These are phyloP conservation scores for Platysternon megacephalum DNA, from an alignment of 2,113 vertebrate genomes.

Conservation along the genomic window DNA sequence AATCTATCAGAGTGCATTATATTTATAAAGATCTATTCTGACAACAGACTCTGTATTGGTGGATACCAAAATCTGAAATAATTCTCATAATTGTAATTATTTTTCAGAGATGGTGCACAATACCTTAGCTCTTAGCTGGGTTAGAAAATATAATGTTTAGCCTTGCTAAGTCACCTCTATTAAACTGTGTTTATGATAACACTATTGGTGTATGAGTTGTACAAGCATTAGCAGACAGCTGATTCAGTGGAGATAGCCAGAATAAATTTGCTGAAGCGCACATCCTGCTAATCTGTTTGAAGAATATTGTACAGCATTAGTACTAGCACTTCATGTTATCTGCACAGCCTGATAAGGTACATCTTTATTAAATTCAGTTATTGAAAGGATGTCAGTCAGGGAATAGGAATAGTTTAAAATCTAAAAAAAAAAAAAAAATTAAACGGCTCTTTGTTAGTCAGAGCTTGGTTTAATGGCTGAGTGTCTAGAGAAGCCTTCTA, in stretches of 20 bases:
- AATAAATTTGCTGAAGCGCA: slow-evolving; percentile 87
- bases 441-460: slow-evolving; percentile 80
- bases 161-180: slow-evolving; percentile 84
- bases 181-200: slow-evolving; percentile 86
- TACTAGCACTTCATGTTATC: slow-evolving; percentile 93
- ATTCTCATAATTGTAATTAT: slow-evolving; percentile 67
- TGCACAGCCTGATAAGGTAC: slow-evolving; percentile 93
- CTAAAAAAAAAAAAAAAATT: slow-evolving; percentile 76
- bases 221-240: slow-evolving; percentile 88
- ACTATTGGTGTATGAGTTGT: slow-evolving; percentile 82
- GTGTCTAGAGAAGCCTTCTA: slow-evolving; percentile 80
- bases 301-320: slow-evolving; percentile 91
- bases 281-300: slow-evolving; percentile 92
- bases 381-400: slow-evolving; percentile 88
- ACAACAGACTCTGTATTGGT: slow-evolving; percentile 7
- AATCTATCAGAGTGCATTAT: slow-evolving; percentile 12
- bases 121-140: slow-evolving; percentile 57
- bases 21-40: slow-evolving; percentile 32
- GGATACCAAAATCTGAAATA: slow-evolving; percentile 47
- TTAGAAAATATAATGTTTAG: slow-evolving; percentile 79
- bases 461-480: slow-evolving; percentile 82
- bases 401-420: slow-evolving; percentile 92
- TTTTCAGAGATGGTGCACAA: slow-evolving; percentile 53
- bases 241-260: slow-evolving; percentile 87
- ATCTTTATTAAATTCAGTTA: slow-evolving; percentile 97